Base-by-base conservation (phyloP, 2,113 vertebrate genomes). In the Mugil cephalus region DNA sequence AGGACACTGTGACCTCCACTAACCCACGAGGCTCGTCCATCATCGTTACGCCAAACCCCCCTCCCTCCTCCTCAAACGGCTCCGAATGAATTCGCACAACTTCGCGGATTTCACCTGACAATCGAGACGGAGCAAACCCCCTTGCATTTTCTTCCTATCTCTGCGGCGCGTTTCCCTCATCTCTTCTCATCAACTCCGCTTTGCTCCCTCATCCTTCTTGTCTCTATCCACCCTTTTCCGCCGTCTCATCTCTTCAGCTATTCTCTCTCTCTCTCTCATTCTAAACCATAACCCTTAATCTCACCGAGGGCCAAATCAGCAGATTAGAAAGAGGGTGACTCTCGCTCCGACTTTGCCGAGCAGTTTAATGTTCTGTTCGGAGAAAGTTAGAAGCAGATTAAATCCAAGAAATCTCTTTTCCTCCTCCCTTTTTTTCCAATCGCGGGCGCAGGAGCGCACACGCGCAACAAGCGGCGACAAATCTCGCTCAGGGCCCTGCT, bases 341-440 rank as follows among this genome's bases (percentile, higher is more conserved):
- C 74, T 48, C 42, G 19, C 70, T 79, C 79, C 60, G 75, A 83
- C 79, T 74, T 79, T 85, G 72, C 72, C 52, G 15, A 73, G 79
- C 87, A 77, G 70, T 90, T 79, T 88, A 84, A 87, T 77, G 70
- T 52, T 84, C 64, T 53, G 46, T 90, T 90, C 84, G 82, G 80
- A 86, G 88, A 90, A 92, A 92, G 89, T 88, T 85, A 88, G 77
- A 86, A 84, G 80, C 69, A 89, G 90, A 92, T 93, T 89, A 88
- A 90, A 88, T 75, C 80, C 82, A 83, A 82, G 61, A 78, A 86
- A 86, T 82, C 69, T 68, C 48, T 64, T 59, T 63, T 48, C 43
- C 36, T 50, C 47, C 9, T 47, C 54, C 45, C 60, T 56, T 72
- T 73, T 72, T 73, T 70, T n/a, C n/a, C 47, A 48, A 78, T 60